Percentiles rank a stretch among this genome's conserved stretches.
These are phyloP conservation scores for Ramphastos sulfuratus DNA, from an alignment of 2,113 vertebrate species.

Conservation along the genomic window DNA sequence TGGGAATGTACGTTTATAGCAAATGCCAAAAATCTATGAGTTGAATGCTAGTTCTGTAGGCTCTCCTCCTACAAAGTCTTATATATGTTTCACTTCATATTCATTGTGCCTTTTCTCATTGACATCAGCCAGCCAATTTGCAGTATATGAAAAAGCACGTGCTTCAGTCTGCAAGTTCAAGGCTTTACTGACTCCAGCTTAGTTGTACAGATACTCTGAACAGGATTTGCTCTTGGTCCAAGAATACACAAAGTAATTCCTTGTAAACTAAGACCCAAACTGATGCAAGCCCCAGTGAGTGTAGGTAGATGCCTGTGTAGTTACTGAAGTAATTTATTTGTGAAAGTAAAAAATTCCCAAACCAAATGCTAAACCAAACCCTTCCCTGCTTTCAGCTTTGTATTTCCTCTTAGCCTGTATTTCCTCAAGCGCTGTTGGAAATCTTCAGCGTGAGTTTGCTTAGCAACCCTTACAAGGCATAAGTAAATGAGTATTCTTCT, in stretches of 20 bases:
- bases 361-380: neutral
- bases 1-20: neutral
- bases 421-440: neutral
- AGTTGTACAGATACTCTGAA: neutral
- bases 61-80: neutral
- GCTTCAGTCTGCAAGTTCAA: neutral
- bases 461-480: neutral
- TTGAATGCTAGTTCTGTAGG: neutral
- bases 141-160: neutral
- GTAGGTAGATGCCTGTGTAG: neutral
- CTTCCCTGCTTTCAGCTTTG: neutral
- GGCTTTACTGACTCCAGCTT: neutral
- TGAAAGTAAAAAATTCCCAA: neutral
- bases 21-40: neutral
- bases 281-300: neutral
- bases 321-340: neutral
- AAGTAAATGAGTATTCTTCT: neutral
- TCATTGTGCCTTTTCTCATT: neutral
- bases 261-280: neutral
- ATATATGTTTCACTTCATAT: neutral
- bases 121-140: neutral
- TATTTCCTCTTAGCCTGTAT: neutral
- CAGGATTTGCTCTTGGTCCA: neutral
- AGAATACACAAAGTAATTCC: neutral
- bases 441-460: neutral